Evolutionary conservation across 2,797 vertebrate genomes (phyloP).

Genomic region (Menidia menidia): DNA sequence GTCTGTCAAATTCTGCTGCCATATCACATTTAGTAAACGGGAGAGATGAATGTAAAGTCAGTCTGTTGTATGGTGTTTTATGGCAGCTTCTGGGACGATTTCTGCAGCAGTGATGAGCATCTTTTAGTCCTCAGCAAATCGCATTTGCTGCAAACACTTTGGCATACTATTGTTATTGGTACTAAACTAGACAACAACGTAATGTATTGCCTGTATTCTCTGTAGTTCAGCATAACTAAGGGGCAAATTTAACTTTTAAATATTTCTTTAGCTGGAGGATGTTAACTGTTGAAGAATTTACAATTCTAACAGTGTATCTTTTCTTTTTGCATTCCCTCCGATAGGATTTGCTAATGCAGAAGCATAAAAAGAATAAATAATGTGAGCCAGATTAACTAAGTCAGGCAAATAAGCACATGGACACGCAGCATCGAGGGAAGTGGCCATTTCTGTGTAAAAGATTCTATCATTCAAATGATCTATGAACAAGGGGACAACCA

Average conservation of each 20-base stretch:
- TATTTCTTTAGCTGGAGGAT: background rate
- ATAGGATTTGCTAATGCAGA: background rate
- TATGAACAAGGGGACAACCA: background rate
- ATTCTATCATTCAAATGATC: background rate
- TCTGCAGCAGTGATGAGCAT: conserved; percentile 18
- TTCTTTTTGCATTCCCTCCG: background rate
- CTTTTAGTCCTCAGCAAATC: conserved; percentile 17
- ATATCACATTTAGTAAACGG: background rate
- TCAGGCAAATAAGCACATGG: background rate
- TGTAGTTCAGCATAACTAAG: background rate
- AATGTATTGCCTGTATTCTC: background rate
- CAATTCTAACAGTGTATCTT: background rate
- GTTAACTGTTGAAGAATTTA: background rate
- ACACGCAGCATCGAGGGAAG: background rate
- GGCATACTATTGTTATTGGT: background rate
- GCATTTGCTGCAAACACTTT: background rate
- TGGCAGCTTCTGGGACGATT: conserved; percentile 18
- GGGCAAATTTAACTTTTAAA: background rate
- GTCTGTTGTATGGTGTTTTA: conserved; percentile 12
- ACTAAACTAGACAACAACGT: background rate
- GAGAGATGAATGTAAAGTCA: background rate
- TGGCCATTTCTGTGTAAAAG: background rate
- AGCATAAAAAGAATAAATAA: background rate
- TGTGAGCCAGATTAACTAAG: background rate
- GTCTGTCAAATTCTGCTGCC: conserved; percentile 26